A percentile compares a stretch with the other conserved stretches of the same genome.
phyloP scores from a whole-genome alignment of 2,888 invertebrate genomes.

The Marasmarcha lunaedactyla region DNA sequence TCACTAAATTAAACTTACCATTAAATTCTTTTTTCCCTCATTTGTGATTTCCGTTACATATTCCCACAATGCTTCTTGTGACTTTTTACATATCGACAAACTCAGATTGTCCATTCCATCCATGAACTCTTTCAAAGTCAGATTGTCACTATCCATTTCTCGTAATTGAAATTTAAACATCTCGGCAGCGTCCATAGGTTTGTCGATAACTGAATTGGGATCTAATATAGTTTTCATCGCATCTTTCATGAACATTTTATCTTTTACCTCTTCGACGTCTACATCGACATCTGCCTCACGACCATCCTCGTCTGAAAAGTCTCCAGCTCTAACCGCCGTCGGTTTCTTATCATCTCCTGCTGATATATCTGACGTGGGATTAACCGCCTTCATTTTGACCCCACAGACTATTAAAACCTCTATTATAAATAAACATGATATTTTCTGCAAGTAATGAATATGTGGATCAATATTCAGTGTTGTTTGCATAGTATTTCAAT shows the following conservation, averaged over 20 bases:
- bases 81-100: constrained; percentile 52
- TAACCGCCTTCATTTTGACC: constrained; percentile 36
- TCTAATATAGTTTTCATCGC: constrained; percentile 52
- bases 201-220: constrained; percentile 34
- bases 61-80: constrained; percentile 53
- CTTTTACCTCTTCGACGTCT: constrained; percentile 43
- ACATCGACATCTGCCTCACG: constrained; percentile 41
- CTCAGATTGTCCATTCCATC: constrained; percentile 55
- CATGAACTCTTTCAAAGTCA: constrained; percentile 44
- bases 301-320: constrained; percentile 47
- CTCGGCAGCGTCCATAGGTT: constrained; percentile 31
- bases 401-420: constrained; percentile 27
- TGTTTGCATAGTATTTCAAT: too few relatives aligned
- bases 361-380: constrained; percentile 54
- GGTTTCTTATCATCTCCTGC: constrained; percentile 45
- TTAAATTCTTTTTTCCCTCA: constrained; percentile 48
- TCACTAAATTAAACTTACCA: constrained; percentile 44
- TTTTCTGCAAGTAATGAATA: constrained; percentile 30
- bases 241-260: constrained; percentile 49
- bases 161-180: constrained; percentile 40
- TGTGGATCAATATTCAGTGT: too few relatives aligned
- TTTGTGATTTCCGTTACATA: constrained; percentile 53
- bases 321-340: constrained; percentile 35
- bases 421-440: constrained; percentile 22
- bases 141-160: constrained; percentile 37